Evolutionary conservation across 2,888 invertebrate species (phyloP).

Genomic region (Halictus quadricinctus): DNA sequence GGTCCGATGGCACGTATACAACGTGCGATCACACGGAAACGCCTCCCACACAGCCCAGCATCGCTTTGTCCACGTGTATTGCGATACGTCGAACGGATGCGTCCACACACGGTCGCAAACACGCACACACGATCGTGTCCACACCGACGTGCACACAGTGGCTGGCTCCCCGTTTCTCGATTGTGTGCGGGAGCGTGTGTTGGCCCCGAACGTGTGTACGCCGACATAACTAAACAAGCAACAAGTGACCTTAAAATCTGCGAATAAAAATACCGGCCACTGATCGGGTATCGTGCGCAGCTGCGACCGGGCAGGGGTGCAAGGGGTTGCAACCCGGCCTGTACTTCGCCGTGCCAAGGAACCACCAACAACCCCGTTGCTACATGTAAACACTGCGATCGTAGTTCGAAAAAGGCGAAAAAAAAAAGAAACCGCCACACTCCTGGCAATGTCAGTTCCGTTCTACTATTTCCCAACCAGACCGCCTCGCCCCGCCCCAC

Average conservation of each 20-base stretch:
- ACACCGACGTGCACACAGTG: not conserved
- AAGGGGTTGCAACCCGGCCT: conserved; percentile 46
- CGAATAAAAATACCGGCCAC: conserved; percentile 79
- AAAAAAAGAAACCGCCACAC: not conserved
- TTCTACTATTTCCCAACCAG: conserved; percentile 38
- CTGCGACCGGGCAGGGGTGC: conserved; percentile 53
- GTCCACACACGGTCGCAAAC: conserved; percentile 48
- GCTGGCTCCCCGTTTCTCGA: not conserved
- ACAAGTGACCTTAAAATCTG: conserved; percentile 82
- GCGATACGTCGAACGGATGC: conserved; percentile 55
- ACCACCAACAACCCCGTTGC: conserved; percentile 53
- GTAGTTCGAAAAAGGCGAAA: conserved; percentile 36
- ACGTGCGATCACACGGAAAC: conserved; percentile 61
- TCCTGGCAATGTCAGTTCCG: conserved; percentile 43
- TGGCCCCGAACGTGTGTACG: conserved; percentile 67
- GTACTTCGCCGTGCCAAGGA: conserved; percentile 64
- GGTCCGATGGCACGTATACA: conserved; percentile 74
- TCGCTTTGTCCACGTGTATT: conserved; percentile 64
- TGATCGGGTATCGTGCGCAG: conserved; percentile 77
- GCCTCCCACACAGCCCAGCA: conserved; percentile 51
- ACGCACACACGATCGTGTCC: not conserved
- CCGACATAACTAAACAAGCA: conserved; percentile 82
- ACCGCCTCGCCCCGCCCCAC: conserved; percentile 4
- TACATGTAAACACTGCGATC: conserved; percentile 65
- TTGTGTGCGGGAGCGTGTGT: conserved; percentile 54